A percentile compares a stretch with the other conserved stretches of the same genome.
These are phyloP conservation scores for Eretmochelys imbricata DNA, from an alignment of 2,113 vertebrate genomes.

Conservation along the genomic window DNA sequence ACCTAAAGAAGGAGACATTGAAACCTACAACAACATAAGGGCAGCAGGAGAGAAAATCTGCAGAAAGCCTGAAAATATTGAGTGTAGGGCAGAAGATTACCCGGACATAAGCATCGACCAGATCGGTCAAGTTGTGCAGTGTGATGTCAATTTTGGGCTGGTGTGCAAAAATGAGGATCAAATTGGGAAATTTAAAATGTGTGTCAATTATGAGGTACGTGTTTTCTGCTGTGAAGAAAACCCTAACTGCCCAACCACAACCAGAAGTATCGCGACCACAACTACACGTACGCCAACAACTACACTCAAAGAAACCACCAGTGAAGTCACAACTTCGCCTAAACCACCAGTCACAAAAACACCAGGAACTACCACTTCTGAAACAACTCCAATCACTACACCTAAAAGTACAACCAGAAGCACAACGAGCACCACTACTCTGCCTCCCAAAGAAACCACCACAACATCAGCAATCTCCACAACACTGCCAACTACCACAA, in stretches of 20 bases:
- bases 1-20: slow-evolving; percentile 55
- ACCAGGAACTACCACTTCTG: background rate
- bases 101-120: background rate
- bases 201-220: slow-evolving; percentile 55
- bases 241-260: background rate
- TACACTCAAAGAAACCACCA: background rate
- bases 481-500: background rate
- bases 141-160: slow-evolving; percentile 36
- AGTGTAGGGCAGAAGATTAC: slow-evolving; percentile 53
- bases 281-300: background rate
- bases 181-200: background rate
- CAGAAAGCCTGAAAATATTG: slow-evolving; percentile 10
- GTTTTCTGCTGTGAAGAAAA: slow-evolving; percentile 52
- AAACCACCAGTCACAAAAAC: background rate
- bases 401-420: no score
- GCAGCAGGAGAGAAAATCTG: slow-evolving; percentile 43
- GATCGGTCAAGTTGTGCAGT: slow-evolving; percentile 65
- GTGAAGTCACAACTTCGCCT: background rate
- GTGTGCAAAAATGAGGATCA: slow-evolving; percentile 68
- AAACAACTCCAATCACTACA: background rate
- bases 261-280: rapidly evolving
- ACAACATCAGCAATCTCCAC: no score
- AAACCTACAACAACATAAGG: slow-evolving; percentile 64
- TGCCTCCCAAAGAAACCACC: no score
- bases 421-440: background rate